A percentile compares a stretch with the other conserved stretches of the same genome.
Conservation (phyloP, 2,888 invertebrate genomes). For the Chesias legatella region DNA sequence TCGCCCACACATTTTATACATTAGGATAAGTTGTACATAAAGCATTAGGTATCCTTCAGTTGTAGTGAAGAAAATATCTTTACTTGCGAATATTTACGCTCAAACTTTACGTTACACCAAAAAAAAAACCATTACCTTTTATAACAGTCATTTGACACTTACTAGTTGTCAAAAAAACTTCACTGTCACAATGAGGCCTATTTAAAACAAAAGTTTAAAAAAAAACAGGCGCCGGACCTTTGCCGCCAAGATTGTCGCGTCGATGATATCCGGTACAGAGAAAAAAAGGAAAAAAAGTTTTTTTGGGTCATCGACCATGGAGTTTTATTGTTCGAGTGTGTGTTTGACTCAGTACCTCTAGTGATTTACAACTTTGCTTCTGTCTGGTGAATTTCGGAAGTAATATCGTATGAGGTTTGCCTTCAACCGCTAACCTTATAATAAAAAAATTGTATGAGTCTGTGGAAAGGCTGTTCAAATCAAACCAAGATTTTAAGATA, state of each 20-base stretch:
- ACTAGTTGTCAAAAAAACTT: constrained; percentile 28
- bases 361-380: constrained; percentile 63
- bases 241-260: constrained; percentile 69
- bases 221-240: constrained; percentile 67
- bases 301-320: constrained; percentile 57
- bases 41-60: too few relatives aligned
- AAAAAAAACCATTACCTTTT: constrained; percentile 21
- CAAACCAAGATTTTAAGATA: too few relatives aligned
- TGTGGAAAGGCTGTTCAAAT: too few relatives aligned
- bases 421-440: too few relatives aligned
- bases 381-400: constrained; percentile 35
- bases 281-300: constrained; percentile 34
- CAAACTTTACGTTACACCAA: background rate
- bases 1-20: too few relatives aligned
- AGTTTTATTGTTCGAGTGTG: constrained; percentile 41
- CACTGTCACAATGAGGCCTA: constrained; percentile 22
- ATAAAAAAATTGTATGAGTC: too few relatives aligned
- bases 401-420: constrained; percentile 16
- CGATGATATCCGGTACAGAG: constrained; percentile 66
- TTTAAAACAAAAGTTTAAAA: constrained; percentile 31
- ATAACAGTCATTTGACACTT: constrained; percentile 39
- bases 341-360: constrained; percentile 42
- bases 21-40: too few relatives aligned
- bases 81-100: too few relatives aligned
- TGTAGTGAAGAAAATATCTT: too few relatives aligned